Percentiles rank a stretch among this genome's conserved stretches.
phyloP scores from a whole-genome alignment of 2,113 vertebrate species.

The Sinocyclocheilus anophthalmus region DNA sequence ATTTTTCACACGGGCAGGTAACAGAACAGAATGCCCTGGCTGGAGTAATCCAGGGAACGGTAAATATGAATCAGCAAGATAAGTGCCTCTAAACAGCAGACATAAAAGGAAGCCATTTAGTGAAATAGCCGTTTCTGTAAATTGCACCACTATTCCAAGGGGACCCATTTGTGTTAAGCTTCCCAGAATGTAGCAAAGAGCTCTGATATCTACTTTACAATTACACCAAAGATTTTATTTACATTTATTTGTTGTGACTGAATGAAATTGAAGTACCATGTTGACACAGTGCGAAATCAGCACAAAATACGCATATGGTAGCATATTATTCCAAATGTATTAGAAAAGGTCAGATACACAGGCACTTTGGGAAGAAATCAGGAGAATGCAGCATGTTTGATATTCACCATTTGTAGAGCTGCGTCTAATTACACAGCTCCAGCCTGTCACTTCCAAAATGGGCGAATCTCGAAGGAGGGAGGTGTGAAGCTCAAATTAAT shows the following conservation, averaged over 20 bases:
- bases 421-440: constrained; percentile 68
- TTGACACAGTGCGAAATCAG: constrained; percentile 16
- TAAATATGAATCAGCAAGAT: constrained; percentile 27
- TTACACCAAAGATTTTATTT: neutral
- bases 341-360: neutral
- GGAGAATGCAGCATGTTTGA: constrained; percentile 24
- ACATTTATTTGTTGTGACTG: constrained; percentile 8
- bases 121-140: constrained; percentile 23
- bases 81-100: constrained; percentile 26
- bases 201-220: neutral
- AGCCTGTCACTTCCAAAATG: constrained; percentile 53
- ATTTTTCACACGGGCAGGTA: neutral
- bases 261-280: neutral
- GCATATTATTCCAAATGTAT: neutral
- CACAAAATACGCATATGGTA: neutral
- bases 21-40: neutral
- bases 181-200: neutral
- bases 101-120: constrained; percentile 25
- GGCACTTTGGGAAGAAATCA: neutral
- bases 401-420: constrained; percentile 57
- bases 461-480: constrained; percentile 66
- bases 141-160: constrained; percentile 6
- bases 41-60: neutral
- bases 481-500: constrained; percentile 63
- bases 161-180: neutral